Base-by-base conservation (phyloP, 2,888 invertebrate genomes). In the Creontiades dilutus region DNA sequence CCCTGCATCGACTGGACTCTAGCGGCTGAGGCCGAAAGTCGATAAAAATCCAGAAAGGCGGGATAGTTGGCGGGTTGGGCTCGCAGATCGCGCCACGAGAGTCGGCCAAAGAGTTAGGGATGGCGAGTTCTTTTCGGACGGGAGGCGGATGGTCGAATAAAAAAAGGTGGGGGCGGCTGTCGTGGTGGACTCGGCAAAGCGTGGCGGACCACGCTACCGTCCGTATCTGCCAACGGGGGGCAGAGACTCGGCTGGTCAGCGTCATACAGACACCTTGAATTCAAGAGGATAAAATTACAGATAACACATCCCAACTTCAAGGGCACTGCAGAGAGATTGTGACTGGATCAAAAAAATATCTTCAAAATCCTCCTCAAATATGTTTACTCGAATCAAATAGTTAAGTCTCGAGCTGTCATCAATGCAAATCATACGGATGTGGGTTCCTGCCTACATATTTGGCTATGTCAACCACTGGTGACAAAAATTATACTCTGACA, bases 31-130 rank as follows among this genome's bases (percentile, higher is more conserved):
- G 47, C 16, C 46, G n/a, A 19, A 16, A 86, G 76, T 48, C 75
- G 86, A 86, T 86, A 86, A 86, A 86, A 86, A 86, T 86, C n/a
- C 23, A 12, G 75, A 75, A 75, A 47, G 86, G 27, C 9, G 14
- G 16, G 3, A 23, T 37, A 48, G 86, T 86, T 86, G 46, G 37
- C 4, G 19, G 46, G 46, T 46, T 19, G 76, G 27, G 75, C 23
- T 75, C 16, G 46, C 5, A 86, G 86, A 86, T 86, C 47, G 86
- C 86, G 75, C 86, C 68, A 76, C 86, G 7, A 4, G 85, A 28
- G 28, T 28, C 57, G 23, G 55, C 0, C 16, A 61, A 86, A 61
- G 86, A 68, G 75, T 86, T 61, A 61, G 80, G 46, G 48, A 19
- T 11, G 23, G 47, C 23, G 82, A 46, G 68, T 75, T 86, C 75